A percentile compares a stretch with the other conserved stretches of the same genome.
Conservation (phyloP, 2,797 vertebrate species). For the Heliangelus exortis region DNA sequence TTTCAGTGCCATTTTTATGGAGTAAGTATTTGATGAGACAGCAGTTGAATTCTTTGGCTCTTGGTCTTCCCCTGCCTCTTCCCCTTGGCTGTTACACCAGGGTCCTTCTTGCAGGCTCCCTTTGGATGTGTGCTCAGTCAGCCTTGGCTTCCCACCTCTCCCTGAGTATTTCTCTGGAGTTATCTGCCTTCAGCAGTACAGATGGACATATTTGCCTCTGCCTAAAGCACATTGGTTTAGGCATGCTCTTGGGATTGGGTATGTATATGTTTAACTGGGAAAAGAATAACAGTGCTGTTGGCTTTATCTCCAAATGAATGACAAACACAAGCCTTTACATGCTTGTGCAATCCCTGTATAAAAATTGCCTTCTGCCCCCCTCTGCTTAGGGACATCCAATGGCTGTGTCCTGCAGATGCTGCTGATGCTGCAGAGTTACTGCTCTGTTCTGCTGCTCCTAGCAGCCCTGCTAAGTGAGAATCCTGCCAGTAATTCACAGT, state of each 20-base stretch:
- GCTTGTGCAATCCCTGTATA: neutral
- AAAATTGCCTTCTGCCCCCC: neutral
- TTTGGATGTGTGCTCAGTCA: neutral
- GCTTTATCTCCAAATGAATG: neutral
- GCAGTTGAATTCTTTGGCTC: neutral
- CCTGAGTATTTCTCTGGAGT: neutral
- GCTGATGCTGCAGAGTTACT: neutral
- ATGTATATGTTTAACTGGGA: neutral
- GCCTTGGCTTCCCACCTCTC: neutral
- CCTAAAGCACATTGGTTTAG: neutral
- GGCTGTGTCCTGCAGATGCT: neutral
- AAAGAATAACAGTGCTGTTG: neutral
- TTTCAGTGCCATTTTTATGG: conserved; percentile 28
- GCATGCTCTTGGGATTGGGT: neutral
- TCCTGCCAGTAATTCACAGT: neutral
- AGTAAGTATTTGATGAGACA: conserved; percentile 28
- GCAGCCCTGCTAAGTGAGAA: neutral
- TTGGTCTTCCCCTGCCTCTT: neutral
- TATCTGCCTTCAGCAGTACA: neutral
- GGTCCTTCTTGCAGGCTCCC: neutral
- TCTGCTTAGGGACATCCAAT: neutral
- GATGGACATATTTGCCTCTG: neutral
- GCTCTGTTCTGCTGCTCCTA: neutral
- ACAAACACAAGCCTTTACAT: neutral
- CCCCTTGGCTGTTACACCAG: neutral